A percentile compares a stretch with the other conserved stretches of the same genome.
phyloP scores from a whole-genome alignment of 2,113 vertebrate species.

The Thamnaconus septentrionalis region DNA sequence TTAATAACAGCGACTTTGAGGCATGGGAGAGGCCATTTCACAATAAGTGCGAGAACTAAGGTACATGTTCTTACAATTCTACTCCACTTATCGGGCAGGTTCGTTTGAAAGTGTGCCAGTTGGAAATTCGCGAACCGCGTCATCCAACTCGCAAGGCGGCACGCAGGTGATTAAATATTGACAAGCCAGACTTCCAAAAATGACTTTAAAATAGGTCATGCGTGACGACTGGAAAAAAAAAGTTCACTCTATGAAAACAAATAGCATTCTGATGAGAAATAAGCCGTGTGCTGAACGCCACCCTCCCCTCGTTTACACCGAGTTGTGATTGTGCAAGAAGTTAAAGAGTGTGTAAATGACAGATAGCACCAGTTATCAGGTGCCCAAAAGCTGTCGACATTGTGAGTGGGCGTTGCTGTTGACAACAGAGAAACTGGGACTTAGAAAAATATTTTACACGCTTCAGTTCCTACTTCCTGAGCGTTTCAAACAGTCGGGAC shows the following conservation, averaged over 20 bases:
- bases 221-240: not conserved
- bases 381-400: conserved; percentile 27
- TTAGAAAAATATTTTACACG: conserved; percentile 13
- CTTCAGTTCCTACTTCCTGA: conserved; percentile 4
- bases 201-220: not conserved
- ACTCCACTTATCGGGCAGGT: not conserved
- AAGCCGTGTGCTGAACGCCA: not conserved
- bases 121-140: conserved; percentile 30
- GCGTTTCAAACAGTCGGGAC: not conserved
- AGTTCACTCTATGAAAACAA: too few species aligned
- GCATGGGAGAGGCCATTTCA: not conserved
- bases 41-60: too few species aligned
- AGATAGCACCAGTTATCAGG: not conserved
- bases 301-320: too few species aligned
- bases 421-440: conserved; percentile 22
- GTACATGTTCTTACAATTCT: not conserved
- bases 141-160: conserved; percentile 21
- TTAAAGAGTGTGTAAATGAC: conserved; percentile 12
- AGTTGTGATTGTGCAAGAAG: not conserved
- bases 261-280: not conserved
- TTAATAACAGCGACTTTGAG: not conserved
- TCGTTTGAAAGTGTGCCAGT: not conserved
- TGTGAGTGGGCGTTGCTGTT: conserved; percentile 23
- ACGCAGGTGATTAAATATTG: conserved; percentile 67
- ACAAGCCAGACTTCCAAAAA: conserved; percentile 38